Evolutionary conservation across 2,888 invertebrate species (phyloP), one percentile per base, ranked within the genome.

Genomic region (Ornithoptera alexandrae): DNA sequence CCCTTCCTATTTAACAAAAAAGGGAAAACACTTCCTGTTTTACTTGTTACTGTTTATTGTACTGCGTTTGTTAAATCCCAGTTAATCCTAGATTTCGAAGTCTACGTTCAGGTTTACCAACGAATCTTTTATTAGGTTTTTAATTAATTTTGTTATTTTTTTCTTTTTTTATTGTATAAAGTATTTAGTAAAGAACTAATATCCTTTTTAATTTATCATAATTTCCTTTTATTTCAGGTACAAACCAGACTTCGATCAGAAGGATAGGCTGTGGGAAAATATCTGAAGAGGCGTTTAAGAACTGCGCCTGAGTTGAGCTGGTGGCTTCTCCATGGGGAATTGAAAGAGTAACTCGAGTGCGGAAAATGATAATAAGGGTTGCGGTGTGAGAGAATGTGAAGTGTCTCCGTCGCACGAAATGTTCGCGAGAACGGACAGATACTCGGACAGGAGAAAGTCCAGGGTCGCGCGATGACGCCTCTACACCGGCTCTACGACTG

Each of bases 401-500:
- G 69, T 62, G 69, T 73, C 68, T 64, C 67, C 57, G 69, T 67
- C 69, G 77, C 68, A 70, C 73, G 85, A 83, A 81, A 91, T 91
- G 91, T 88, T 88, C 77, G 84, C 87, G 53, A 86, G 85, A 80
- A 85, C 84, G 74, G 86, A 89, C 71, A 83, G 88, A 57, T 87
- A 89, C 79, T 90, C 89, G 88, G 90, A 91, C 79, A 82, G 91
- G 74, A 85, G 90, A 81, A 90, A 90, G 90, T 74, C 78, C 71
- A 80, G 76, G 72, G 70, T 72, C 74, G 72, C 84, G 78, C 89
- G 89, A 90, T 92, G 92, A 90, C 89, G 82, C 73, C 81, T 70
- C 79, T 77, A 71, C 72, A 80, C 73, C 79, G 78, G 71, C 81
- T 82, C 72, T 76, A 80, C 82, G 82, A 84, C 77, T 85, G 85